These are phyloP conservation scores for Polyergus mexicanus DNA, from an alignment of 1,140 invertebrate genomes.

Conservation along the genomic window DNA sequence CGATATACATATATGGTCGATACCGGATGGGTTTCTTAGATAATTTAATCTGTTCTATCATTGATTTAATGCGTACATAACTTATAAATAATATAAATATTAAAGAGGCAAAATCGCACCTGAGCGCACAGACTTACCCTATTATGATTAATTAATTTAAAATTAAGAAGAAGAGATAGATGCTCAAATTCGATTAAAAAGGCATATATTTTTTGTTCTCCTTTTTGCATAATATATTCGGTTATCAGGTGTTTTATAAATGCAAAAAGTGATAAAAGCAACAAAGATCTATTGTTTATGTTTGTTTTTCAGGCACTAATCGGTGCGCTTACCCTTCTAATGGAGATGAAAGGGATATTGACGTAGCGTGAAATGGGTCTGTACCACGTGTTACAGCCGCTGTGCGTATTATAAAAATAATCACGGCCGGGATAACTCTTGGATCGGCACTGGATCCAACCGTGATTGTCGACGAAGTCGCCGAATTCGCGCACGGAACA, in stretches of 20 bases:
- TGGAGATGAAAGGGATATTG: not conserved
- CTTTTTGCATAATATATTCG: not conserved
- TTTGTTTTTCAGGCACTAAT: not conserved
- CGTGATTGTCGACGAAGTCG: conserved; percentile 63
- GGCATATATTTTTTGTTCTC: not conserved
- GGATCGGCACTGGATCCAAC: conserved; percentile 75
- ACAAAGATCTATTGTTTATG: not conserved
- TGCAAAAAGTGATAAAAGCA: not conserved
- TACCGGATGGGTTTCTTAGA: too few species aligned
- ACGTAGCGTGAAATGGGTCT: conserved; percentile 53
- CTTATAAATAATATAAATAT: too few species aligned
- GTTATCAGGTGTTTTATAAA: not conserved
- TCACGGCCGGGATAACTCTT: conserved; percentile 41
- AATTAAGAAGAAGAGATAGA: too few species aligned
- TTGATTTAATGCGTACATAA: too few species aligned
- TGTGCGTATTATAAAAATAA: conserved; percentile 70
- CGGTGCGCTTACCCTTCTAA: not conserved
- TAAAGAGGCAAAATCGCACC: too few species aligned
- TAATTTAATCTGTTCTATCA: too few species aligned
- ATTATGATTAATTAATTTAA: too few species aligned
- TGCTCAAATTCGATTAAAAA: too few species aligned
- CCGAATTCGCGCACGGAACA: conserved; percentile 63
- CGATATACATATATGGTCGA: too few species aligned
- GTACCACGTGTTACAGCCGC: conserved; percentile 59
- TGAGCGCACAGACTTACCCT: too few species aligned